Evolutionary conservation across 2,113 vertebrate species (phyloP).

Genomic region (Siniperca chuatsi): DNA sequence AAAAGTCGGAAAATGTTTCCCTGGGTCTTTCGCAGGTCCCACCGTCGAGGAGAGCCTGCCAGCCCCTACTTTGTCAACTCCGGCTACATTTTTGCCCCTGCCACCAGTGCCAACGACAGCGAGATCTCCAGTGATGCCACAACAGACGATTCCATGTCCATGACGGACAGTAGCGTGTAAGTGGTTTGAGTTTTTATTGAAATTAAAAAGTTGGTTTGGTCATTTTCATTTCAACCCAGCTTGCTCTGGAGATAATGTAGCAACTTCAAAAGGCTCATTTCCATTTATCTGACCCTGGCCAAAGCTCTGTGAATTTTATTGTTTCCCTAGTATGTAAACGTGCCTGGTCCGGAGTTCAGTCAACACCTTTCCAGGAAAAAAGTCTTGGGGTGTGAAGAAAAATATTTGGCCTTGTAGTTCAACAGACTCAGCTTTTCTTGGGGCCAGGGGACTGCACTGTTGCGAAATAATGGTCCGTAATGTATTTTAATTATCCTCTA

Average conservation of each 20-base stretch:
- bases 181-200: conserved; percentile 70
- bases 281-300: conserved; percentile 28
- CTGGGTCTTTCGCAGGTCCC: conserved; percentile 83
- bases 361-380: conserved; percentile 71
- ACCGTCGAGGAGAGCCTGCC: conserved; percentile 87
- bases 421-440: conserved; percentile 49
- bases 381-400: conserved; percentile 55
- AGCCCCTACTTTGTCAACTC: conserved; percentile 93
- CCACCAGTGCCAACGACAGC: conserved; percentile 95
- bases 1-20: not conserved
- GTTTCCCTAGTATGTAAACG: conserved; percentile 49
- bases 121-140: conserved; percentile 96
- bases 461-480: conserved; percentile 70
- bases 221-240: not conserved
- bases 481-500: conserved; percentile 76
- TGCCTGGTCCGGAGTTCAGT: conserved; percentile 52
- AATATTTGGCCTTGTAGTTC: conserved; percentile 62
- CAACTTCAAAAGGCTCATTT: conserved; percentile 43
- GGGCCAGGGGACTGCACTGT: conserved; percentile 32
- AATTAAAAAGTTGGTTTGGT: not conserved
- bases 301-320: conserved; percentile 38
- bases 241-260: conserved; percentile 27
- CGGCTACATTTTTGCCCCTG: conserved; percentile 93
- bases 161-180: conserved; percentile 98
- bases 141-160: conserved; percentile 96